These are phyloP conservation scores for Contarinia nasturtii DNA, from an alignment of 1,140 invertebrate species.

Conservation along the genomic window DNA sequence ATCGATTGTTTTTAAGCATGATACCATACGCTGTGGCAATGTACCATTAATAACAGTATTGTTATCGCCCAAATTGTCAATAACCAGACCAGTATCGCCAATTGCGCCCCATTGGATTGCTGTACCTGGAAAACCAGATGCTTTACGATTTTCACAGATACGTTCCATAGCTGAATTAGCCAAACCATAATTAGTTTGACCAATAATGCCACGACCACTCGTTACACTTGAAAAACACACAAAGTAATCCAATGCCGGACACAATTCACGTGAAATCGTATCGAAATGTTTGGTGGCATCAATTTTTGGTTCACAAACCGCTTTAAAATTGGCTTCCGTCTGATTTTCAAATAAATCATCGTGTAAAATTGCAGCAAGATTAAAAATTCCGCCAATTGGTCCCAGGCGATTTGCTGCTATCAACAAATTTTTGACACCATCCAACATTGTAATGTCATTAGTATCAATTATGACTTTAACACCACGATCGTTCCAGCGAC, in stretches of 20 bases:
- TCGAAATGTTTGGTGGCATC: conserved; percentile 38
- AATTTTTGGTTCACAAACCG: conserved; percentile 36
- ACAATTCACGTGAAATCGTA: conserved; percentile 31
- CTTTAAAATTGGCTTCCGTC: conserved; percentile 32
- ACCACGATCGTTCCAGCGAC: conserved; percentile 44
- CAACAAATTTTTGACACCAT: conserved; percentile 40
- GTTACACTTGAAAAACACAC: conserved; percentile 74
- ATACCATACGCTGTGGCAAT: conserved; percentile 54
- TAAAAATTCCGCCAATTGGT: conserved; percentile 60
- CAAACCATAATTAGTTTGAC: conserved; percentile 70
- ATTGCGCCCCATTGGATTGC: conserved; percentile 39
- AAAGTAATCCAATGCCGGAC: conserved; percentile 38
- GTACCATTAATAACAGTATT: conserved; percentile 49
- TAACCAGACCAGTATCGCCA: conserved; percentile 55
- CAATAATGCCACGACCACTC: conserved; percentile 72
- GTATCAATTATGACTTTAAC: conserved; percentile 40
- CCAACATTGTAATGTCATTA: conserved; percentile 36
- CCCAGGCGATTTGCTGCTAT: conserved; percentile 36
- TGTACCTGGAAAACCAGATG: conserved; percentile 29
- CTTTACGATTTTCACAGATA: conserved; percentile 29
- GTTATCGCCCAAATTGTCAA: conserved; percentile 40
- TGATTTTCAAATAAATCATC: conserved; percentile 43
- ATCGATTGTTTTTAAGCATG: conserved; percentile 41
- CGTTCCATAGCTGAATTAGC: conserved; percentile 38
- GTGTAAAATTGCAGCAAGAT: conserved; percentile 51